phyloP scores from a whole-genome alignment of 2,888 invertebrate species.

The Thereva nobilitata region DNA sequence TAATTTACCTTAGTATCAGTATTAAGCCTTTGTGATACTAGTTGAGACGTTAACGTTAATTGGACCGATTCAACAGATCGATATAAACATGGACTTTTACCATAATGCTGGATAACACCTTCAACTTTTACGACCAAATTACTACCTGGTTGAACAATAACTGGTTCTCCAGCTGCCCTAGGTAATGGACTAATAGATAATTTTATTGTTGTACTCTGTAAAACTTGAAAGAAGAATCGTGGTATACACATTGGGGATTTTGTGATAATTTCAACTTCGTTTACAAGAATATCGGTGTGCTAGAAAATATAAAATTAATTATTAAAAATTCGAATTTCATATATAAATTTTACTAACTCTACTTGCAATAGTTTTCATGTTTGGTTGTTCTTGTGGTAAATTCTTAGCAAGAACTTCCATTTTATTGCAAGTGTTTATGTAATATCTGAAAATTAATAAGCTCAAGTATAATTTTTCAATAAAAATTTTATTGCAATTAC shows the following conservation, averaged over 20 bases:
- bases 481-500: neutral
- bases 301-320: slow-evolving; percentile 41
- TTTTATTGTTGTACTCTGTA: slow-evolving; percentile 82
- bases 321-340: neutral
- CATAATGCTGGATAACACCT: slow-evolving; percentile 80
- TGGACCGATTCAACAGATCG: slow-evolving; percentile 73
- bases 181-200: slow-evolving; percentile 82
- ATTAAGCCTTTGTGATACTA: slow-evolving; percentile 59
- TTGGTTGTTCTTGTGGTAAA: slow-evolving; percentile 52
- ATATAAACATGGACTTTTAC: slow-evolving; percentile 68
- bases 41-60: slow-evolving; percentile 70
- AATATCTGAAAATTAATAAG: slow-evolving; percentile 39
- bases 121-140: slow-evolving; percentile 91
- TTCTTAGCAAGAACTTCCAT: slow-evolving; percentile 53
- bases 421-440: slow-evolving; percentile 52
- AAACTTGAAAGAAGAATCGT: slow-evolving; percentile 80
- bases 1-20: slow-evolving; percentile 44
- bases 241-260: slow-evolving; percentile 71
- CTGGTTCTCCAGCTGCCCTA: slow-evolving; percentile 77
- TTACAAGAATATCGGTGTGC: slow-evolving; percentile 64
- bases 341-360: slow-evolving; percentile 43
- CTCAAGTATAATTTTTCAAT: slow-evolving; percentile 15
- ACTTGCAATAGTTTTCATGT: slow-evolving; percentile 55
- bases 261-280: slow-evolving; percentile 66
- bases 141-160: slow-evolving; percentile 80